A percentile compares a stretch with the other conserved stretches of the same genome.
Conservation (phyloP, 2,888 invertebrate genomes). For the Cyclophora punctaria region DNA sequence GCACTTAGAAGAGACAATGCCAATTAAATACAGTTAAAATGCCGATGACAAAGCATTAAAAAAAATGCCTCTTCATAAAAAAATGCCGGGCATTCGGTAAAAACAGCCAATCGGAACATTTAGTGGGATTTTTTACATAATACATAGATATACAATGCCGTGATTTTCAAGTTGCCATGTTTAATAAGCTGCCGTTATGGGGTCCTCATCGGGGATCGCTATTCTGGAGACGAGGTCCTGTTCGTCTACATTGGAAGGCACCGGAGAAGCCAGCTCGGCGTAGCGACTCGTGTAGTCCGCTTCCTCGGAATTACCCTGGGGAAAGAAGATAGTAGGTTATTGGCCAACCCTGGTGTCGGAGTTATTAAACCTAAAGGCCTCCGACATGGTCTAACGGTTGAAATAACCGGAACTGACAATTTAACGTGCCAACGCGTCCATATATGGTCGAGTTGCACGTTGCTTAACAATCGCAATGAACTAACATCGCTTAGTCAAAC, state of each 20-base stretch:
- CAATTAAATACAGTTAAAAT: no score
- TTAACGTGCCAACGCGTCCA: no score
- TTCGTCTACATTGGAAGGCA: conserved; percentile 39
- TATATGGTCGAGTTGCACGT: no score
- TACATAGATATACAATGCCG: background rate
- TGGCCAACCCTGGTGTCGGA: no score
- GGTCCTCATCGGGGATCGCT: background rate
- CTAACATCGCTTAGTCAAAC: no score
- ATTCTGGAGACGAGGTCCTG: conserved; percentile 35
- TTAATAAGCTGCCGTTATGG: no score
- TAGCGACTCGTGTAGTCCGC: conserved; percentile 42
- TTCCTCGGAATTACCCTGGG: conserved; percentile 22
- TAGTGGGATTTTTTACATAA: conserved; percentile 22
- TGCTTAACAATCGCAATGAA: no score
- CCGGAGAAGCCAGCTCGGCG: conserved; percentile 48
- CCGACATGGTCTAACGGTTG: no score
- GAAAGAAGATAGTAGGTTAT: background rate
- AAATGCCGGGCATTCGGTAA: conserved; percentile 10
- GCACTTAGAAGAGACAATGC: no score
- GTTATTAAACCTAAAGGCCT: no score
- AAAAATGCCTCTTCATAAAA: background rate
- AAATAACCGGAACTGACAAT: no score
- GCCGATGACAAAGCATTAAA: no score
- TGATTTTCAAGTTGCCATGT: background rate
- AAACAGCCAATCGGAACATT: conserved; percentile 15